phyloP scores from a whole-genome alignment of 2,888 invertebrate genomes.

The Elegia similella region DNA sequence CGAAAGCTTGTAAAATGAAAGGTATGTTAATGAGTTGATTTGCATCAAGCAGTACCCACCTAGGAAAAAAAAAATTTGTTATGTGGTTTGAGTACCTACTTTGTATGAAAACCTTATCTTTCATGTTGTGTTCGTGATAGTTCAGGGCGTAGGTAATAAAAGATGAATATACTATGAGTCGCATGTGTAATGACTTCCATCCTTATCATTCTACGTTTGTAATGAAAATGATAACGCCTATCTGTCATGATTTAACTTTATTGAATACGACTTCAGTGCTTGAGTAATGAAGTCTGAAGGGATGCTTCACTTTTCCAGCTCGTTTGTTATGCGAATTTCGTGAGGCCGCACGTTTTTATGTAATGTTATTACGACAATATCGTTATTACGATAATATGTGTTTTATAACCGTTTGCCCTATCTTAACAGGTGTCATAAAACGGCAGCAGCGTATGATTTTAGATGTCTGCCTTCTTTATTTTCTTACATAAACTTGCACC shows the following conservation, averaged over 20 bases:
- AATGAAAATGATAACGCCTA: slow-evolving; percentile 10
- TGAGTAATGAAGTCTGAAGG: slow-evolving; percentile 8
- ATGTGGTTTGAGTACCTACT: neutral
- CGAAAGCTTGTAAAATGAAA: slow-evolving; percentile 44
- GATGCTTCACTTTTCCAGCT: slow-evolving; percentile 8
- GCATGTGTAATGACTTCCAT: neutral
- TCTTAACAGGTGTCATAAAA: neutral
- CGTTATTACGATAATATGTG: neutral
- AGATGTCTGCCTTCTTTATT: neutral
- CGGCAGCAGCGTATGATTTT: neutral
- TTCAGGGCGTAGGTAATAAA: slow-evolving; percentile 3
- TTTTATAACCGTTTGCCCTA: neutral
- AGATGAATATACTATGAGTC: neutral
- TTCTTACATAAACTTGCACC: too few relatives aligned
- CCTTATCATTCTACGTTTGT: slow-evolving; percentile 5
- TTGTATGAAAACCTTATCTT: neutral
- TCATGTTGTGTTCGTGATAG: slow-evolving; percentile 8
- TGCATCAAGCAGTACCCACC: slow-evolving; percentile 52
- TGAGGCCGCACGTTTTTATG: neutral
- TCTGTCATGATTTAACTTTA: slow-evolving; percentile 15
- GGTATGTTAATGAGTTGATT: slow-evolving; percentile 64
- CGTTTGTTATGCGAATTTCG: neutral
- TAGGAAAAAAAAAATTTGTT: slow-evolving; percentile 17
- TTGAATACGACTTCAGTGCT: neutral
- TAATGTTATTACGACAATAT: neutral